A percentile compares a stretch with the other conserved stretches of the same genome.
Conservation (phyloP, 2,888 invertebrate species). For the Neoascia interrupta region DNA sequence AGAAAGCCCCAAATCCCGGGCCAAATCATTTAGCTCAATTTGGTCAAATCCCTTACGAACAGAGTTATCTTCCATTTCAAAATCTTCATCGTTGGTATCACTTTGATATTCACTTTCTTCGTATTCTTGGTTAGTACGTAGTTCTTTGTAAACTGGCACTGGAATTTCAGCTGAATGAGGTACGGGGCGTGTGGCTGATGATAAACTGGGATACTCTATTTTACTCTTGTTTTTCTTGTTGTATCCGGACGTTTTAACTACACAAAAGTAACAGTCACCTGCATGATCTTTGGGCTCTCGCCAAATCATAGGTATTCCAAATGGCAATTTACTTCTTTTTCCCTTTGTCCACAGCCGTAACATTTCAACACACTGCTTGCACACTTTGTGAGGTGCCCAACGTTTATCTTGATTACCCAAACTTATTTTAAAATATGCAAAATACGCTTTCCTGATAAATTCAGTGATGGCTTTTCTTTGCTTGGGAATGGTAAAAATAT, state of each 20-base stretch:
- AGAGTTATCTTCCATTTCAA: no score
- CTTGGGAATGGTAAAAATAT: no score
- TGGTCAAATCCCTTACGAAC: no score
- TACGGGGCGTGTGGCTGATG: neutral
- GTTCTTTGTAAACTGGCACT: neutral
- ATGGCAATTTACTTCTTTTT: neutral
- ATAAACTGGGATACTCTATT: neutral
- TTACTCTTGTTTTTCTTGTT: slow-evolving; percentile 1
- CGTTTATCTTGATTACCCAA: no score
- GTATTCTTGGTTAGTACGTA: no score
- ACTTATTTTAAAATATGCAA: no score
- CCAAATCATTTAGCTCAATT: neutral
- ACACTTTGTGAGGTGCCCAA: no score
- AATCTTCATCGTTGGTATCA: no score
- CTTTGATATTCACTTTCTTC: no score
- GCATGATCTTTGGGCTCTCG: neutral
- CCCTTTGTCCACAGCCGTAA: neutral
- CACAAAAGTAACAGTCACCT: slow-evolving; percentile 2
- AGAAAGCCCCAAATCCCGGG: neutral
- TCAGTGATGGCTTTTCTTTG: no score
- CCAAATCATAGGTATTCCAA: neutral
- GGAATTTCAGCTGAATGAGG: neutral
- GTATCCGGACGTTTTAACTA: neutral
- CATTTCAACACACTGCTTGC: no score
- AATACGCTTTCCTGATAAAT: no score